phyloP scores from a whole-genome alignment of 2,113 vertebrate species.

The Lucifuga dentata region DNA sequence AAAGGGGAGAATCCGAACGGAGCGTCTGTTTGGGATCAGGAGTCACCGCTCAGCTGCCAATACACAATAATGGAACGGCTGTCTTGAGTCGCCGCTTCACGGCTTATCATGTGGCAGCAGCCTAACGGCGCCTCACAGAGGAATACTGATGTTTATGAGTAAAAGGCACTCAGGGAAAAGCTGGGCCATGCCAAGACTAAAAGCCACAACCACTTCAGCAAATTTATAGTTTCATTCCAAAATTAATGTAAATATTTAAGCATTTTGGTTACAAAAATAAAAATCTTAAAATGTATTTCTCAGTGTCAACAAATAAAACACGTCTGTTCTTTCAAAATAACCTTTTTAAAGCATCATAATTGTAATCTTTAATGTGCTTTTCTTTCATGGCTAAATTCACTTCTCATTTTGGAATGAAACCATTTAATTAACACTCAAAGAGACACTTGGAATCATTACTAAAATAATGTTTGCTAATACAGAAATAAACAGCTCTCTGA shows the following conservation, averaged over 20 bases:
- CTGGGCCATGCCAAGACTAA: conserved; percentile 48
- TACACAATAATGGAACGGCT: too few species aligned
- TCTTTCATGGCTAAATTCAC: neutral
- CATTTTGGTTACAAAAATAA: conserved; percentile 13
- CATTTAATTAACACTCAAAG: conserved; percentile 25
- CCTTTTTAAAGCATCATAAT: neutral
- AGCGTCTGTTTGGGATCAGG: too few species aligned
- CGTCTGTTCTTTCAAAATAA: neutral
- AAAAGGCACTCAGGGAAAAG: conserved; percentile 75
- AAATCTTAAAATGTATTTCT: conserved; percentile 4
- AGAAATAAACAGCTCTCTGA: conserved; percentile 4
- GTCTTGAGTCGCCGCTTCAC: too few species aligned
- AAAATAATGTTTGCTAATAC: conserved; percentile 9
- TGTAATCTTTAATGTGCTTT: conserved; percentile 6
- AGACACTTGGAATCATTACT: conserved; percentile 25
- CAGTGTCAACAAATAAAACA: neutral
- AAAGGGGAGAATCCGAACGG: too few species aligned
- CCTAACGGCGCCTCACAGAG: conserved; percentile 51
- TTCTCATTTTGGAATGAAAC: conserved; percentile 53
- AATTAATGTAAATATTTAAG: neutral
- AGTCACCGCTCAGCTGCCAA: too few species aligned
- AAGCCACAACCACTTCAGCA: conserved; percentile 40
- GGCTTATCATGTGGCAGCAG: too few species aligned
- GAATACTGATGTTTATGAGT: conserved; percentile 44
- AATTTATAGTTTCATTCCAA: conserved; percentile 45